Evolutionary conservation across 2,888 invertebrate genomes (phyloP).

Genomic region (Timandra comae): DNA sequence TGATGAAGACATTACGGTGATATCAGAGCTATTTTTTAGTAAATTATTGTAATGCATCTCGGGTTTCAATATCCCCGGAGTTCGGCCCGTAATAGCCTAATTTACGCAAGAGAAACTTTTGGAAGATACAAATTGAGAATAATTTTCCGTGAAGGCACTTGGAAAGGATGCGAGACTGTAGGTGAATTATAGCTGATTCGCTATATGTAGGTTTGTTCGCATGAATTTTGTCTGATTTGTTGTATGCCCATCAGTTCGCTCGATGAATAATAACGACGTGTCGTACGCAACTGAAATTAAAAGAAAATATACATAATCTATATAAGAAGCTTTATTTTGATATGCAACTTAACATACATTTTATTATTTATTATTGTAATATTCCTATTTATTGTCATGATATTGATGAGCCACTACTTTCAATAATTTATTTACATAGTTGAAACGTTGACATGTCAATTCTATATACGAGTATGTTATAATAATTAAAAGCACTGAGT

Average conservation of each 20-base stretch:
- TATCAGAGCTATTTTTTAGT: too few species aligned
- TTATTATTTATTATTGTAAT: too few species aligned
- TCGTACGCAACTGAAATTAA: conserved; percentile 85
- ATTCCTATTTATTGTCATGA: too few species aligned
- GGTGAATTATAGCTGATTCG: conserved; percentile 40
- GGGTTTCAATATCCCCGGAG: conserved; percentile 1
- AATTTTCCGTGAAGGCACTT: conserved; percentile 54
- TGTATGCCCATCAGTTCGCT: conserved; percentile 85
- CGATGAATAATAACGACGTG: conserved; percentile 85
- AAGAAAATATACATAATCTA: conserved; percentile 45
- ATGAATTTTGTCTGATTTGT: conserved; percentile 86
- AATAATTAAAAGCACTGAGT: too few species aligned
- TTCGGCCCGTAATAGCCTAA: conserved; percentile 18
- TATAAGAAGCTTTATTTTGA: conserved; percentile 28
- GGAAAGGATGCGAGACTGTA: conserved; percentile 37
- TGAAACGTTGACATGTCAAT: too few species aligned
- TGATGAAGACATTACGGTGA: conserved; percentile 18
- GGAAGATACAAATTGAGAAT: conserved; percentile 34
- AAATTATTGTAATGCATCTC: conserved; percentile 4
- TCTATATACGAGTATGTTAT: too few species aligned
- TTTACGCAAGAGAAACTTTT: conserved; percentile 22
- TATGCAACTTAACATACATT: conserved; percentile 18
- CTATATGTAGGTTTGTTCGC: conserved; percentile 91
- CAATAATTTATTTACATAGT: too few species aligned
- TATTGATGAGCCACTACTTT: too few species aligned